Conservation (phyloP, 1,140 invertebrate genomes). For the Nebria ingens region DNA sequence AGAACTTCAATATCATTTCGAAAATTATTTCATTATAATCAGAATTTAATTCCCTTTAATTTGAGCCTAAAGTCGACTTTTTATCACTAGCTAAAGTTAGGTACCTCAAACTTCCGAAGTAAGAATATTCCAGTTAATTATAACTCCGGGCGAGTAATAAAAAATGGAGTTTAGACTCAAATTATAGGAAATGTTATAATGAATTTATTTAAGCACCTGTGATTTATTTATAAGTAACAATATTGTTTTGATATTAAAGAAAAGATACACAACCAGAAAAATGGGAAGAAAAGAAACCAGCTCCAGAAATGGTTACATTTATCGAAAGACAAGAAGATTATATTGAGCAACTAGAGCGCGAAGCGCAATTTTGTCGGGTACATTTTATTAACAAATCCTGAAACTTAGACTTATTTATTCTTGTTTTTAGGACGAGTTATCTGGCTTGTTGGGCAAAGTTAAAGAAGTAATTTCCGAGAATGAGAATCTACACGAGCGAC, state of each 20-base stretch:
- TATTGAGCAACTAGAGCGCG: conserved; percentile 69
- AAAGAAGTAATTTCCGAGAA: conserved; percentile 74
- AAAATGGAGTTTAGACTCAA: background rate
- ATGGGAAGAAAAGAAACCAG: conserved; percentile 18
- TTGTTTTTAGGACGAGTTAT: conserved; percentile 48
- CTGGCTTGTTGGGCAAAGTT: conserved; percentile 63
- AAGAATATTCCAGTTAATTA: too few relatives aligned
- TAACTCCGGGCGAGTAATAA: background rate
- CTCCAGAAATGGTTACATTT: conserved; percentile 52
- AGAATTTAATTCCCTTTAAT: too few relatives aligned
- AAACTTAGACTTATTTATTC: conserved; percentile 9
- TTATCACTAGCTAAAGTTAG: too few relatives aligned
- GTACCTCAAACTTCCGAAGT: too few relatives aligned
- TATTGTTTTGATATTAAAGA: conserved; percentile 5
- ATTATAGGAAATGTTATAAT: background rate
- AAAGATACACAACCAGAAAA: conserved; percentile 12
- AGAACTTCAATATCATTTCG: background rate
- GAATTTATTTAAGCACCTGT: background rate
- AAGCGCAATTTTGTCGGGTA: conserved; percentile 66
- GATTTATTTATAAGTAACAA: too few relatives aligned
- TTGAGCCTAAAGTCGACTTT: too few relatives aligned
- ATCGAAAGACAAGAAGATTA: conserved; percentile 76
- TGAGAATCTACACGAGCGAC: conserved; percentile 62
- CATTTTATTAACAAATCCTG: conserved; percentile 13
- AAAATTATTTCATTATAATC: too few relatives aligned